Base-by-base conservation (phyloP, 2,888 invertebrate genomes). In the Labia minor region DNA sequence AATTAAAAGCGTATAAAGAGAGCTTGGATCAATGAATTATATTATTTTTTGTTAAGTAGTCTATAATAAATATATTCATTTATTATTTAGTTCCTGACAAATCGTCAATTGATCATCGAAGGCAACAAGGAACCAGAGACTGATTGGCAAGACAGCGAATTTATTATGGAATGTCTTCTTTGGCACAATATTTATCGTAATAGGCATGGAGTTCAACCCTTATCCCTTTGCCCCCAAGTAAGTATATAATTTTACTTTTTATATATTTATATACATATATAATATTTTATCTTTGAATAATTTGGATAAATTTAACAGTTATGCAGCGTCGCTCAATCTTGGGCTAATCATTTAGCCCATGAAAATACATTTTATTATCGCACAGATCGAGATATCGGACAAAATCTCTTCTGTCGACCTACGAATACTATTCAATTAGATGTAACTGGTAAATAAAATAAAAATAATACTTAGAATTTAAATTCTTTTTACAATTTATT, bases 341-440 rank as follows among this genome's bases (percentile, higher is more conserved):
- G 92, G 92, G 92, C 92, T 3, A 92, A 92, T 77, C 87, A 91
- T 74, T 78, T 92, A 73, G 92, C 91, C 11, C 88, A 89, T 76
- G 88, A 87, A 1, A 88, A 90, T 75, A 85, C 85, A 72, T 89
- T 92, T 78, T 85, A 85, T 77, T 88, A 90, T 77, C 81, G 89
- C 71, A 87, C 86, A 76, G 88, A 89, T 76, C 83, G 85, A 65
- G 87, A 87, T 72, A 86, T 90, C 26, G 92, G 91, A 0, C 89
- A 91, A 77, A 90, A 90, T 78, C 79, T 90, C 62, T 90, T 89
- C 76, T 89, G 87, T 77, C 81, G 88, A 68, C 87, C 87, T 1
- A 84, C 86, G 61, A 86, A 85, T 75, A 83, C 82, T 0, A 76
- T 86, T 65, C 85, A 86, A 71, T 83, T 83, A 37, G 89, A 89